These are phyloP conservation scores for Dallia pectoralis DNA, from an alignment of 2,797 vertebrate genomes.

Conservation along the genomic window DNA sequence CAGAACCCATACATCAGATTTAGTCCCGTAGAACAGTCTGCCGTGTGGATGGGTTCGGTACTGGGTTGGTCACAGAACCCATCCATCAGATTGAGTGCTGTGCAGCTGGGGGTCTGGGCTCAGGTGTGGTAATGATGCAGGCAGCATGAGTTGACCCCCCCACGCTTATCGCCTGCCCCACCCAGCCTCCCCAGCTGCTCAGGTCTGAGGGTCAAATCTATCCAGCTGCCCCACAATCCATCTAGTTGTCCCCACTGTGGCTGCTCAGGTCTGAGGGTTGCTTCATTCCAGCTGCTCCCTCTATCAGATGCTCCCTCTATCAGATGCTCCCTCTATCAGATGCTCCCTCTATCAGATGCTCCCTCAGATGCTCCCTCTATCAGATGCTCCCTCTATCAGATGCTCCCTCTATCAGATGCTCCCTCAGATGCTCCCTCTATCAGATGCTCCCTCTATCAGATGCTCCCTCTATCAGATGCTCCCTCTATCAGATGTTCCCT, in stretches of 20 bases:
- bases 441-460: too few species aligned
- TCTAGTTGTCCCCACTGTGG: constrained; percentile 57
- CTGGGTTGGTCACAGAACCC: constrained; percentile 67
- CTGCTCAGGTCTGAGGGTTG: constrained; percentile 73
- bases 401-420: too few species aligned
- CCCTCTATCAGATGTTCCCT: too few species aligned
- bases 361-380: too few species aligned
- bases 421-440: too few species aligned
- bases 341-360: too few species aligned
- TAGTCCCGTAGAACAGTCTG: constrained; percentile 52
- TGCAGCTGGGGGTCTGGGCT: constrained; percentile 69
- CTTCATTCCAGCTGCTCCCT: constrained; percentile 67
- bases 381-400: too few species aligned
- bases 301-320: too few species aligned
- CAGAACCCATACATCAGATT: too few species aligned
- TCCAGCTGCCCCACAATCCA: too few species aligned
- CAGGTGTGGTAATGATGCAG: constrained; percentile 80
- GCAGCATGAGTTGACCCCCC: constrained; percentile 68
- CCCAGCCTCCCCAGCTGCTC: constrained; percentile 39
- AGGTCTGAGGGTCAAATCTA: constrained; percentile 44
- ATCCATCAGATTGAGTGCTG: constrained; percentile 72
- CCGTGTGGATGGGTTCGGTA: constrained; percentile 49
- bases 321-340: too few species aligned
- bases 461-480: too few species aligned
- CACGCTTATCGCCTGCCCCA: constrained; percentile 66